A percentile compares a stretch with the other conserved stretches of the same genome.
phyloP scores from a whole-genome alignment of 2,797 vertebrate species.

The Acipenser oxyrinchus region DNA sequence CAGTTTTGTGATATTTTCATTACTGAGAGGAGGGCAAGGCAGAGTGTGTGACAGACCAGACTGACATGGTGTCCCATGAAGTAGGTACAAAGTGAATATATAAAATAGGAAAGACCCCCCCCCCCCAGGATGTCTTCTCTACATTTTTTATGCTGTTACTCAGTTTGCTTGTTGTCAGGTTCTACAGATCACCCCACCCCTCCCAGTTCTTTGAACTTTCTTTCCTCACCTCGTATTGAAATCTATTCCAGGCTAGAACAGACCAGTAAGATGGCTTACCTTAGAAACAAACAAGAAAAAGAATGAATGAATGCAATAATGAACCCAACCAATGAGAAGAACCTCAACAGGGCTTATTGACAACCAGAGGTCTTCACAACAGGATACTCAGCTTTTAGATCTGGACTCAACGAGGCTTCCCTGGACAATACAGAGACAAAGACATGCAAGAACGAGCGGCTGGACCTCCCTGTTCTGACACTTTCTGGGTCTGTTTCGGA shows the following conservation, averaged over 20 bases:
- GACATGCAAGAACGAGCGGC: too few relatives aligned
- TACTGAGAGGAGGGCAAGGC: constrained; percentile 31
- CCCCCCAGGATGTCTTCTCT: constrained; percentile 42
- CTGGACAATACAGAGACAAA: too few relatives aligned
- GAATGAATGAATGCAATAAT: neutral
- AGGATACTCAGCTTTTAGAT: too few relatives aligned
- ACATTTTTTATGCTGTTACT: constrained; percentile 51
- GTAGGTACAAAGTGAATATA: constrained; percentile 48
- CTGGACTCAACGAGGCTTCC: too few relatives aligned
- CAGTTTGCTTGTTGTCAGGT: constrained; percentile 44
- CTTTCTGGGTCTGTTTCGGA: too few relatives aligned
- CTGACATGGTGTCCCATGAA: constrained; percentile 41
- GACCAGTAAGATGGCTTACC: neutral
- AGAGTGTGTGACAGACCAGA: constrained; percentile 29
- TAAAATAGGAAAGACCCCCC: constrained; percentile 42
- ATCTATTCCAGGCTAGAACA: constrained; percentile 9
- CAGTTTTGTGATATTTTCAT: constrained; percentile 1
- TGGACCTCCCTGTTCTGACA: too few relatives aligned
- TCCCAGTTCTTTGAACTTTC: constrained; percentile 10
- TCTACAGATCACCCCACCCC: constrained; percentile 38
- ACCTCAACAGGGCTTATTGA: constrained; percentile 2
- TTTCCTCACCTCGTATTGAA: constrained; percentile 17
- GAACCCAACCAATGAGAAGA: neutral
- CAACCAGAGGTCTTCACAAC: neutral
- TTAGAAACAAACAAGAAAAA: neutral